These are phyloP conservation scores for Boulengeromyrus knoepffleri DNA, from an alignment of 2,113 vertebrate genomes.

Conservation along the genomic window DNA sequence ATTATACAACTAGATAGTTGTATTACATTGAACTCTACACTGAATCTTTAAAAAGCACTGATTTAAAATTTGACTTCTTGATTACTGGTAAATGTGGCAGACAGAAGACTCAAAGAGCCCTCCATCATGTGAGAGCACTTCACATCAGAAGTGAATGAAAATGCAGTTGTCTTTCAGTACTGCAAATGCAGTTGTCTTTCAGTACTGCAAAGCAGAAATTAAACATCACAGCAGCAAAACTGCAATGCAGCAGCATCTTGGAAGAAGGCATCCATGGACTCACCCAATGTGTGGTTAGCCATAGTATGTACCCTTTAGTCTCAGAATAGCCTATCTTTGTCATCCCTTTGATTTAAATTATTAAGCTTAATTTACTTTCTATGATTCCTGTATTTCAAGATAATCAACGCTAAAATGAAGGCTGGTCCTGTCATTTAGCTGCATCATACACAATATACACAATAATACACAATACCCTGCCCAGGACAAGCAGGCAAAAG, in stretches of 20 bases:
- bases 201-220: neutral
- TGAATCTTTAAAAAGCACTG: neutral
- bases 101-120: neutral
- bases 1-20: neutral
- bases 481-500: too few species aligned
- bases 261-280: neutral
- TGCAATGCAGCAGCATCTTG: neutral
- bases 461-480: neutral
- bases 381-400: neutral
- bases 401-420: neutral
- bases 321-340: neutral
- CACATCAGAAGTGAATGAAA: neutral
- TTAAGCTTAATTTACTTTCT: neutral
- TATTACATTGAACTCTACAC: neutral
- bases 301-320: neutral
- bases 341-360: neutral
- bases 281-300: neutral
- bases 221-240: neutral
- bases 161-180: neutral
- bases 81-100: neutral
- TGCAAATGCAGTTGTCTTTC: neutral
- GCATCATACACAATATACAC: neutral
- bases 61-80: neutral
- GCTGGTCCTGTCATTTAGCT: neutral
- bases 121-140: neutral